Conservation (phyloP, 2,113 vertebrate genomes). For the Rhinichthys klamathensis region DNA sequence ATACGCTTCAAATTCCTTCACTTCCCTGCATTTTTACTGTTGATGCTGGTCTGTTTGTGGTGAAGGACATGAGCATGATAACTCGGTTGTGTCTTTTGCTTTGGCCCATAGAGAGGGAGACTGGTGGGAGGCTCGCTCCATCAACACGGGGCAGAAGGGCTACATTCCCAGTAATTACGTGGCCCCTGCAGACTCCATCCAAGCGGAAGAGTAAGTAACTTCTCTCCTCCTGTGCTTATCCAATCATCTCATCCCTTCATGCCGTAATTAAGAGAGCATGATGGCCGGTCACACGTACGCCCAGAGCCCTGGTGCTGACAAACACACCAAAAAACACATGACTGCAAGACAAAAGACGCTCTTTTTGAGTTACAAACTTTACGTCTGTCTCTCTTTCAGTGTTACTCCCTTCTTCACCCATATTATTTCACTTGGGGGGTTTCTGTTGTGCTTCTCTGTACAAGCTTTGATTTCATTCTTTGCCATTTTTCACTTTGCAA, state of each 20-base stretch:
- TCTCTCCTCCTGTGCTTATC: constrained; percentile 28
- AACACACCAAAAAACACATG: constrained; percentile 39
- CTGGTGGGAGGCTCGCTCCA: constrained; percentile 99
- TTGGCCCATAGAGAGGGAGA: constrained; percentile 89
- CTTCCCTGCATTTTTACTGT: not conserved
- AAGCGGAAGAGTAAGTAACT: constrained; percentile 95
- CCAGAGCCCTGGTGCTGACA: constrained; percentile 18
- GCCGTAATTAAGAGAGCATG: constrained; percentile 52
- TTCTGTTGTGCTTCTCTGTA: not conserved
- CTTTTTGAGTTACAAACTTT: constrained; percentile 10
- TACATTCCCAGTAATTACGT: constrained; percentile 99
- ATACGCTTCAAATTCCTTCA: constrained; percentile 1
- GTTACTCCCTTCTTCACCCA: not conserved
- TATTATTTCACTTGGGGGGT: not conserved
- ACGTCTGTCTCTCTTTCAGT: constrained; percentile 5
- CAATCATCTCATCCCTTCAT: constrained; percentile 27
- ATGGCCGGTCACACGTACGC: constrained; percentile 36
- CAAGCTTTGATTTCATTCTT: not conserved
- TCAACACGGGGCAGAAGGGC: constrained; percentile 95
- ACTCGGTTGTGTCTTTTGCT: constrained; percentile 13
- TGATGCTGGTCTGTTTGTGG: constrained; percentile 18
- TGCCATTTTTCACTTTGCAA: not conserved
- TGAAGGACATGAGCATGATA: constrained; percentile 25
- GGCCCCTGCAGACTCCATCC: constrained; percentile 98
- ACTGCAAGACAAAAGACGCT: constrained; percentile 36